Base-by-base conservation (phyloP, 2,113 vertebrate species). In the Nothocercus julius region DNA sequence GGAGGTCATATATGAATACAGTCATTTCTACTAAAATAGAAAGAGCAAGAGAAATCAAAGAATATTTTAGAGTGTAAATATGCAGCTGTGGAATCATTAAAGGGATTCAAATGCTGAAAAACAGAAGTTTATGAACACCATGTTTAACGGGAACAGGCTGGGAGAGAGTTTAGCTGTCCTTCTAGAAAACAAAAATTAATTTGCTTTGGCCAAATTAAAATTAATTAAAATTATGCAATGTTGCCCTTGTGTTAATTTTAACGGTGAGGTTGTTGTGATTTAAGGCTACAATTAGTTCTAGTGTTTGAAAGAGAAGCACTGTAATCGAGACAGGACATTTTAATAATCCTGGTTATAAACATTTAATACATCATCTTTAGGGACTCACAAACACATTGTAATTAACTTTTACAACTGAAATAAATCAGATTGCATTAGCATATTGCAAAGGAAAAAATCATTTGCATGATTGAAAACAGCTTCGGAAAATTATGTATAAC, bases 361-460 rank as follows among this genome's bases (percentile, higher is more conserved):
- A 99, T 98, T 98, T 98, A 99, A 98, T 98, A 98, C 98, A 98
- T 98, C 98, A 98, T 98, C 98, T 98, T 99, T 98, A 98, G 97
- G 98, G 98, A 99, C 98, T 98, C 98, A 98, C 98, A 99, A 99
- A 99, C 98, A 99, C 98, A 98, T 98, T 98, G 98, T 98, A 99
- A 99, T 99, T 99, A 99, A 98, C 98, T 99, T 99, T 99, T 99
- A 99, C 98, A 98, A 98, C 98, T 97, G 98, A 98, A 98, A 99
- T 99, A 99, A 98, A 98, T 98, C 98, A 98, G 98, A 98, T 98
- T 98, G 97, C 98, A 99, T 99, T 99, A 99, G 98, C 98, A 99
- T 99, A 99, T 98, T 99, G 98, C 98, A 99, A 98, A 98, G 97
- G 98, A 98, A 98, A 98, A 98, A 98, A 98, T 99, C 98, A 99